Evolutionary conservation across 92 coral and sea anemone genomes (phyloP).

Genomic region (Nematostella vectensis): DNA sequence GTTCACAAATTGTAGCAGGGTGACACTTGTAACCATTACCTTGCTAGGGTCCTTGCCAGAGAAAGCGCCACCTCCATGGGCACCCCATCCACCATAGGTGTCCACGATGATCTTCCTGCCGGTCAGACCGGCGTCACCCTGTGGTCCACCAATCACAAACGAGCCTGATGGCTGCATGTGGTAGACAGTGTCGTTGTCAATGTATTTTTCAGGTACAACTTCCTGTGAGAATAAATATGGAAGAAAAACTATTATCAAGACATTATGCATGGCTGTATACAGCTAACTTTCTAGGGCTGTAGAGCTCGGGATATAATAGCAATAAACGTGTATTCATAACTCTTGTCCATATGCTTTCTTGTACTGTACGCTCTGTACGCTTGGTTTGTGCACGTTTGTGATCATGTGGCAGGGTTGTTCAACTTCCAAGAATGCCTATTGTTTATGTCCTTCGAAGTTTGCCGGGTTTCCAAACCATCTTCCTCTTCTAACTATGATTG

Average conservation of each 20-base stretch:
- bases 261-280: neutral
- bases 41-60: constrained; percentile 64
- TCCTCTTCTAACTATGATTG: too few relatives aligned
- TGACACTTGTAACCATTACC: too few relatives aligned
- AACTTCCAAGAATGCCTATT: too few relatives aligned
- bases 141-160: constrained; percentile 65
- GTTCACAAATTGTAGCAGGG: too few relatives aligned
- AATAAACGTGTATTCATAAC: too few relatives aligned
- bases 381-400: too few relatives aligned
- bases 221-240: constrained; percentile 7
- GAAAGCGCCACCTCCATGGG: constrained; percentile 20
- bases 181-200: constrained; percentile 36
- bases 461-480: too few relatives aligned
- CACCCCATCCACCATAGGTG: constrained; percentile 14
- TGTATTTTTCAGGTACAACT: constrained; percentile 38
- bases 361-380: too few relatives aligned
- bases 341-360: too few relatives aligned
- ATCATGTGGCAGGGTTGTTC: too few relatives aligned
- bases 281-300: neutral
- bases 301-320: neutral
- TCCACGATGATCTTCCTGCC: constrained; percentile 75
- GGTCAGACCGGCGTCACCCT: constrained; percentile 60
- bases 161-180: constrained; percentile 55
- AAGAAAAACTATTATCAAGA: neutral
- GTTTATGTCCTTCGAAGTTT: too few relatives aligned